Base-by-base conservation (phyloP, 2,797 vertebrate genomes). In the Bradypodion pumilum region DNA sequence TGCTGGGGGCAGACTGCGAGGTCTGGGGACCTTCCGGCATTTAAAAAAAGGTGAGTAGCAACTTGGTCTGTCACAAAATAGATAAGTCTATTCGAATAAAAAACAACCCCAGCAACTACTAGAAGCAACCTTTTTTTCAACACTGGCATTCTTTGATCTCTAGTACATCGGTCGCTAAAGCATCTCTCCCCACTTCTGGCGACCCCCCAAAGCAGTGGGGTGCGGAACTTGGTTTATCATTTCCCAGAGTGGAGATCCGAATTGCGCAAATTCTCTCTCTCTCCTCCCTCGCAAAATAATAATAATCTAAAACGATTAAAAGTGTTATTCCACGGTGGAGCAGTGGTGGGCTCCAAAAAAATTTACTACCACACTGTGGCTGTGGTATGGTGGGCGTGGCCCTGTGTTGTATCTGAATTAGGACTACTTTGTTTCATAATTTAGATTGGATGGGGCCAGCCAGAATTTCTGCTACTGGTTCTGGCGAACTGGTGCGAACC, bases 41-140 rank as follows among this genome's bases (percentile, higher is more conserved):
- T 59, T 1, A 72, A 46, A 79, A 86, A 92, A n/a, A 56, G 87
- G 52, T 78, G 88, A 81, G 85, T 88, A 0, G 0, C 62, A 1
- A 73, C 87, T 82, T 79, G 63, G 70, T 89, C 73, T 80, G 74
- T 90, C 62, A 85, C 29, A 86, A 89, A 92, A 90, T 56, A 88
- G 88, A 86, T 37, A 74, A n/a, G 81, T 89, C 80, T 84, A 49
- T 74, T 66, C 59, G 85, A 80, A 85, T 90, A 84, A 88, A 70
- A 89, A 84, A 52, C 46, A 29, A 76, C 83, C 83, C 74, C 69
- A 85, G 84, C 68, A 83, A 82, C 70, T 74, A 85, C 59, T 72
- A 80, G 89, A 86, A 88, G 78, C 78, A 84, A 84, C 86, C 86
- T 81, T 52, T 83, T 77, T 49, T 15, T 16, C 81, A 80, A 84